phyloP scores from a whole-genome alignment of 2,113 vertebrate genomes.

The Apistogramma diplotaenia region DNA sequence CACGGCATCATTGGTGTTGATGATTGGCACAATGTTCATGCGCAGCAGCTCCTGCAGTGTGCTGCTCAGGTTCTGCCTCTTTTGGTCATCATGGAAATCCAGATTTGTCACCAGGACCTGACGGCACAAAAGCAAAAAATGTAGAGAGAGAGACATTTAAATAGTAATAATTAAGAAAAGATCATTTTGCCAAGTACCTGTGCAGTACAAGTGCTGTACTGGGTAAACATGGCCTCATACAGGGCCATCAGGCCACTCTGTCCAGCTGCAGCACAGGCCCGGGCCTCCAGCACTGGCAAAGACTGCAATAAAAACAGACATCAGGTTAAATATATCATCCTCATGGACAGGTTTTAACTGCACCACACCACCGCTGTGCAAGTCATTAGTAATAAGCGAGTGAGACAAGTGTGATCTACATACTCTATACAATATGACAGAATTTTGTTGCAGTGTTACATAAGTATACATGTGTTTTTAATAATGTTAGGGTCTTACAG shows the following conservation, averaged over 20 bases:
- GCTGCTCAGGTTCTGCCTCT: slow-evolving; percentile 92
- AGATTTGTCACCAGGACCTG: slow-evolving; percentile 97
- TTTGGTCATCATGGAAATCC: slow-evolving; percentile 96
- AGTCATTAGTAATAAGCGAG: background rate
- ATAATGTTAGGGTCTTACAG: too few relatives aligned
- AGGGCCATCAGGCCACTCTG: slow-evolving; percentile 98
- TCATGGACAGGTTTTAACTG: background rate
- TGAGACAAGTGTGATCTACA: background rate
- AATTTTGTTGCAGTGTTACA: background rate
- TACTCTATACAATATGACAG: background rate
- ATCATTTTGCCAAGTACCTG: slow-evolving; percentile 75
- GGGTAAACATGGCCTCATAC: slow-evolving; percentile 98
- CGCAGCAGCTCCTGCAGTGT: slow-evolving; percentile 91
- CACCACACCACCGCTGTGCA: background rate
- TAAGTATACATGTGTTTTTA: too few relatives aligned
- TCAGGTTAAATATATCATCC: too few relatives aligned
- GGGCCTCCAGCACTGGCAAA: slow-evolving; percentile 90
- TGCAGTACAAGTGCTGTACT: slow-evolving; percentile 97
- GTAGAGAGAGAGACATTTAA: background rate
- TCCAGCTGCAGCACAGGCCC: slow-evolving; percentile 95
- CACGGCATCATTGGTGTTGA: slow-evolving; percentile 98
- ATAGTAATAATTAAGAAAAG: background rate
- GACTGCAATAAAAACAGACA: slow-evolving; percentile 72
- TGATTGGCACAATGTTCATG: slow-evolving; percentile 99
- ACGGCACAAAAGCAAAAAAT: background rate